Percentiles rank a stretch among this genome's conserved stretches.
phyloP scores from a whole-genome alignment of 2,113 vertebrate genomes.

The Actinemys pallida region DNA sequence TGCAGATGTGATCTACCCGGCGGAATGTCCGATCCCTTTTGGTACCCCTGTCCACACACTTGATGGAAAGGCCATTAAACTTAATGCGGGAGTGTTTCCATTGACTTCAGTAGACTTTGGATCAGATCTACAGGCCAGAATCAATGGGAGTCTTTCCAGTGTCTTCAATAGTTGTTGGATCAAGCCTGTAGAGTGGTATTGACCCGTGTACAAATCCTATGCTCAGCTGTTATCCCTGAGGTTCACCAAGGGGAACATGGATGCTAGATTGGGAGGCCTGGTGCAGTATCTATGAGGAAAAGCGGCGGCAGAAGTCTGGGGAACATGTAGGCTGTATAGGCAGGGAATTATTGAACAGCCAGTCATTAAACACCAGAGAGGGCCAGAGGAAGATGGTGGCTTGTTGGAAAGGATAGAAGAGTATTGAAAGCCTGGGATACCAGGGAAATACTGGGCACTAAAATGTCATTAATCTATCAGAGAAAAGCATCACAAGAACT shows the following conservation, averaged over 20 bases:
- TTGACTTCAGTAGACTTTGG: not conserved
- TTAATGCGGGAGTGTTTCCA: not conserved
- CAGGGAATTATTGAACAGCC: not conserved
- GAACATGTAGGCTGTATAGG: not conserved
- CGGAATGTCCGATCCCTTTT: not conserved
- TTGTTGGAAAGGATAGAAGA: not conserved
- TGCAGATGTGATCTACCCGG: not conserved
- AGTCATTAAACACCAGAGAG: not conserved
- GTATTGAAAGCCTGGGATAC: not conserved
- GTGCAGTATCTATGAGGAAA: not conserved
- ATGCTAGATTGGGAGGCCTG: rapidly evolving
- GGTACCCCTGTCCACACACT: not conserved
- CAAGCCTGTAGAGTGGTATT: not conserved
- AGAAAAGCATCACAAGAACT: not conserved
- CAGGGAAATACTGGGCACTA: not conserved
- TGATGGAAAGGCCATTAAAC: not conserved
- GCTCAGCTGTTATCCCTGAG: rapidly evolving
- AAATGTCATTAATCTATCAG: not conserved
- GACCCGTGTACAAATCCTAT: not conserved
- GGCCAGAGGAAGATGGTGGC: not conserved
- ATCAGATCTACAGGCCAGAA: not conserved
- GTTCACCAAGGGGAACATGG: rapidly evolving
- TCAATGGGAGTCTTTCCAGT: rapidly evolving
- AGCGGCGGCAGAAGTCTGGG: not conserved
- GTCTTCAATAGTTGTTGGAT: not conserved